Evolutionary conservation across 2,888 invertebrate species (phyloP).

Genomic region (Lasioglossum lativentre): DNA sequence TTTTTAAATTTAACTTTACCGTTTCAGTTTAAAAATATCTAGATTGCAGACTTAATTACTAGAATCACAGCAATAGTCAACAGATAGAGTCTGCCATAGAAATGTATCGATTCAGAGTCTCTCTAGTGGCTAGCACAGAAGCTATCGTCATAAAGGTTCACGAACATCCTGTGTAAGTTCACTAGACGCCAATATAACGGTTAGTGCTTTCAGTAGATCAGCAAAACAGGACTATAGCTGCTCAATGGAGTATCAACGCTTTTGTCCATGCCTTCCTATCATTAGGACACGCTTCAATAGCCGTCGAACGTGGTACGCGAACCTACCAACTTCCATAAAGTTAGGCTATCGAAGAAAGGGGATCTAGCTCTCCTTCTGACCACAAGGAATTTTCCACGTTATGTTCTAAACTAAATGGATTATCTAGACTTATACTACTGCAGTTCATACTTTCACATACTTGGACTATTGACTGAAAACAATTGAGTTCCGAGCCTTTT

Average conservation of each 20-base stretch:
- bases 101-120: not conserved
- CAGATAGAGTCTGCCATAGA: not conserved
- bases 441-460: no score
- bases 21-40: not conserved
- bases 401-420: not conserved
- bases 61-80: not conserved
- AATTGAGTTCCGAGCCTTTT: not conserved
- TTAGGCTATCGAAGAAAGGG: not conserved
- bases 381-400: not conserved
- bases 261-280: not conserved
- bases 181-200: not conserved
- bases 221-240: conserved; percentile 18
- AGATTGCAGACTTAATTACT: not conserved
- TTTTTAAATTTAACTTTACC: no score
- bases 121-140: not conserved
- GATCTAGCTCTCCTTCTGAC: not conserved
- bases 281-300: not conserved
- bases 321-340: not conserved
- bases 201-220: not conserved
- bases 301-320: not conserved
- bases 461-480: not conserved
- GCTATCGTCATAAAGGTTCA: not conserved
- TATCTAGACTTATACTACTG: not conserved
- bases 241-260: conserved; percentile 8
- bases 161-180: not conserved